Evolutionary conservation across 2,888 invertebrate species (phyloP), one percentile per base, ranked within the genome.

Genomic region (Timandra comae): DNA sequence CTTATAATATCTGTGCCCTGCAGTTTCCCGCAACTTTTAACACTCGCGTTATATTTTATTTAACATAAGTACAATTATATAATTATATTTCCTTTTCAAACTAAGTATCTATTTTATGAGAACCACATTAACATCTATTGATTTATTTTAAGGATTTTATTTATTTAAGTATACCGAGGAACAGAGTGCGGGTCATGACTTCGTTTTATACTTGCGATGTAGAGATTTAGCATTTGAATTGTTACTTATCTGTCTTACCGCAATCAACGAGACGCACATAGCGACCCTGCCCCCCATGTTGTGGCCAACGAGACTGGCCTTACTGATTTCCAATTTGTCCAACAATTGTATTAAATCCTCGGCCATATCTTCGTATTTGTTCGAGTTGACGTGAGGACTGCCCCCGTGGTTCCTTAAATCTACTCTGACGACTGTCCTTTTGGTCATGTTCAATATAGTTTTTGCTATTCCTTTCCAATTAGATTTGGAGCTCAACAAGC

Each of bases 351-450:
- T 66, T 3, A 97, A 61, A 74, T 98, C 98, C 32, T 82, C 86
- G 0, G 92, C 90, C 88, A 97, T 89, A 23, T 90, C 88, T 6
- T 86, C 72, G 62, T 96, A 97, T 12, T 87, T 88, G 75, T 96
- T 93, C 0, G 90, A 87, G 1, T 73, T 53, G 0, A 87, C 74
- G 58, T 96, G 96, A 0, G 95, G 94, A 59, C 97, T 97, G 33
- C 93, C 92, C 0, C 98, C 99, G 75, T 99, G 99, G 78, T 99
- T 98, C 63, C 98, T 88, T 3, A 93, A 90, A 81, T 99, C 98
- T n/a, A 97, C 88, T 0, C 93, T 86, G 25, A 94, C 88, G 0
- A 96, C 93, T 67, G 88, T 87, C 45, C 90, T 93, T 55, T 85
- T 97, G 91, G 60, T 89, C 84, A 27, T 89, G 40, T 88, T 88